Evolutionary conservation across 2,888 invertebrate genomes (phyloP).

Genomic region (Pherbina coryleti): DNA sequence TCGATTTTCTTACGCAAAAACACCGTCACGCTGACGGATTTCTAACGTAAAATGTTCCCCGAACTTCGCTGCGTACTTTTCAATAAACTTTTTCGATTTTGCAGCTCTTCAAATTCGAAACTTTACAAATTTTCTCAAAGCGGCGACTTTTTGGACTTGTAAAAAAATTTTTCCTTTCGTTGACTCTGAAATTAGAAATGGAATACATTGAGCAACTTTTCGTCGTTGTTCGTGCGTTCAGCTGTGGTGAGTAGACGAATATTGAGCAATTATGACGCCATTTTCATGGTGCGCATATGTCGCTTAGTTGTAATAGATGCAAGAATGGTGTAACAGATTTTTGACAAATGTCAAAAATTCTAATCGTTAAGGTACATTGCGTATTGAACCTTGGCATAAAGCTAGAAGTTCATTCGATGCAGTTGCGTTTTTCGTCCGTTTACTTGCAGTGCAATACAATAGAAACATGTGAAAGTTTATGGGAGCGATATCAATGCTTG

Average conservation of each 20-base stretch:
- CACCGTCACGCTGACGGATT: slow-evolving; percentile 48
- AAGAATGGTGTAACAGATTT: neutral
- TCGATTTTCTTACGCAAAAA: slow-evolving; percentile 47
- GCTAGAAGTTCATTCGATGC: too few relatives aligned
- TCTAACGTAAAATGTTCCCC: slow-evolving; percentile 53
- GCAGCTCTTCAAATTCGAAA: slow-evolving; percentile 46
- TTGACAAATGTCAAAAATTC: too few relatives aligned
- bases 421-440: too few relatives aligned
- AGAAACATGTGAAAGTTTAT: too few relatives aligned
- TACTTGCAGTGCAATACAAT: too few relatives aligned
- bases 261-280: slow-evolving; percentile 56
- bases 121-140: slow-evolving; percentile 52
- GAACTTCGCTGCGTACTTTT: slow-evolving; percentile 53
- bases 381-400: too few relatives aligned
- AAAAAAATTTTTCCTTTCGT: slow-evolving; percentile 43
- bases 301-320: slow-evolving; percentile 16
- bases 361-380: too few relatives aligned
- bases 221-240: slow-evolving; percentile 37
- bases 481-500: too few relatives aligned
- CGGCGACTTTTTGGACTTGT: slow-evolving; percentile 50
- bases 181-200: slow-evolving; percentile 45
- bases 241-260: slow-evolving; percentile 34
- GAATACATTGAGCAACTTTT: slow-evolving; percentile 44
- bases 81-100: slow-evolving; percentile 55
- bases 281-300: slow-evolving; percentile 47